These are phyloP conservation scores for Eilema caniola DNA, from an alignment of 2,888 invertebrate species.

Conservation along the genomic window DNA sequence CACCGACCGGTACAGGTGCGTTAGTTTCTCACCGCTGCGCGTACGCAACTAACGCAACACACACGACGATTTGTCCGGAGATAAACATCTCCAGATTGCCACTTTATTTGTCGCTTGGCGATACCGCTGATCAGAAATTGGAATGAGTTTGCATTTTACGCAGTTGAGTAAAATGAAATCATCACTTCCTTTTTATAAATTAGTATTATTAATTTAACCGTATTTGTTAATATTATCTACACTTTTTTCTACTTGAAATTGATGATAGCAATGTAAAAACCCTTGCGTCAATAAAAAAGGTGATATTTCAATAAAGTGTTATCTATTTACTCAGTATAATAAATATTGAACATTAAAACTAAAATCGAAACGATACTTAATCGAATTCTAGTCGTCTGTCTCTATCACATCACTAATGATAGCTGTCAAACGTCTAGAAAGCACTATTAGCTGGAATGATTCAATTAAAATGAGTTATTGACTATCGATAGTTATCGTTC, in stretches of 20 bases:
- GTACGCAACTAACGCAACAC: slow-evolving; percentile 59
- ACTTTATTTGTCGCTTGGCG: slow-evolving; percentile 65
- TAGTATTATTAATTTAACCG: not conserved
- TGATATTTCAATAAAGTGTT: slow-evolving; percentile 18
- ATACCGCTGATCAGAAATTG: slow-evolving; percentile 48
- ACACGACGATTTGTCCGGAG: slow-evolving; percentile 74
- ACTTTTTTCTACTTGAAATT: slow-evolving; percentile 3
- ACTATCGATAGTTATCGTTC: slow-evolving; percentile 64
- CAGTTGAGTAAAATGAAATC: slow-evolving; percentile 13
- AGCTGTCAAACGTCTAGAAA: slow-evolving; percentile 79
- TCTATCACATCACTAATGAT: slow-evolving; percentile 75
- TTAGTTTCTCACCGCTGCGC: slow-evolving; percentile 77
- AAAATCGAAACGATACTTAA: slow-evolving; percentile 60
- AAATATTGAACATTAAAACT: slow-evolving; percentile 39
- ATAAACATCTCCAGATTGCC: slow-evolving; percentile 70
- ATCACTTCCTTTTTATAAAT: not conserved
- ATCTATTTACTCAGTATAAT: slow-evolving; percentile 26
- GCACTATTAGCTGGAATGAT: slow-evolving; percentile 78
- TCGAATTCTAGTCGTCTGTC: slow-evolving; percentile 66
- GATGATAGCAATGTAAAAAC: slow-evolving; percentile 2
- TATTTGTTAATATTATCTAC: not conserved
- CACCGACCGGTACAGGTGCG: slow-evolving; percentile 83
- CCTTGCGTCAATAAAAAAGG: slow-evolving; percentile 15
- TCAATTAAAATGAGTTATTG: slow-evolving; percentile 83
- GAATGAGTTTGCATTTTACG: slow-evolving; percentile 41